phyloP scores from a whole-genome alignment of 2,113 vertebrate species.

The Prionailurus bengalensis region DNA sequence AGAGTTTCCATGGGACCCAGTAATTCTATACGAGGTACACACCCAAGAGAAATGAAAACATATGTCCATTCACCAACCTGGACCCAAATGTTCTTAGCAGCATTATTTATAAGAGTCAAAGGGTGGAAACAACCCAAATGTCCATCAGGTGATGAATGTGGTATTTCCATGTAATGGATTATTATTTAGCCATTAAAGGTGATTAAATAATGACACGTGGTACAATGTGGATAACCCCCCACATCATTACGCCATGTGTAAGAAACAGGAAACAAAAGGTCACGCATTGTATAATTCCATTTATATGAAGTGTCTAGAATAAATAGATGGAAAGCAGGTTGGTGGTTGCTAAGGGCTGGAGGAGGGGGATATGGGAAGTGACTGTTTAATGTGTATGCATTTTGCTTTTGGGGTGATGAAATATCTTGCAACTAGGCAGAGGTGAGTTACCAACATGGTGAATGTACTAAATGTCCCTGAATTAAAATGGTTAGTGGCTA shows the following conservation, averaged over 20 bases:
- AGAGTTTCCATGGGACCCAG: background rate
- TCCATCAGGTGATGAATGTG: background rate
- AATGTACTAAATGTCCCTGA: background rate
- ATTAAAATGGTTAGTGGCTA: background rate
- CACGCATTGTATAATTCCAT: background rate
- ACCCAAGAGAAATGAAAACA: slow-evolving; percentile 1
- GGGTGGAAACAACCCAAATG: background rate
- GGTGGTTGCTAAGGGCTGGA: background rate
- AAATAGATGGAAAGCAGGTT: background rate
- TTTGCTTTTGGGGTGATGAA: background rate
- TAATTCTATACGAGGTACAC: background rate
- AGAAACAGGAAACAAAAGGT: background rate
- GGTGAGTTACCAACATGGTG: background rate
- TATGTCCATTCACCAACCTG: background rate
- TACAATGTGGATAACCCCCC: background rate
- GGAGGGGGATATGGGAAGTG: background rate
- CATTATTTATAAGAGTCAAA: background rate
- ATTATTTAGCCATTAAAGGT: background rate
- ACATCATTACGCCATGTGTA: background rate
- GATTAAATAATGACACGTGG: background rate
- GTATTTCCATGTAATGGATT: background rate
- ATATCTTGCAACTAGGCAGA: background rate
- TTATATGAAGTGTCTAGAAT: background rate
- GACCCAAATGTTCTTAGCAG: background rate
- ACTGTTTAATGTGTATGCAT: background rate